phyloP scores from a whole-genome alignment of 2,113 vertebrate species.

The Nothoprocta pentlandii region DNA sequence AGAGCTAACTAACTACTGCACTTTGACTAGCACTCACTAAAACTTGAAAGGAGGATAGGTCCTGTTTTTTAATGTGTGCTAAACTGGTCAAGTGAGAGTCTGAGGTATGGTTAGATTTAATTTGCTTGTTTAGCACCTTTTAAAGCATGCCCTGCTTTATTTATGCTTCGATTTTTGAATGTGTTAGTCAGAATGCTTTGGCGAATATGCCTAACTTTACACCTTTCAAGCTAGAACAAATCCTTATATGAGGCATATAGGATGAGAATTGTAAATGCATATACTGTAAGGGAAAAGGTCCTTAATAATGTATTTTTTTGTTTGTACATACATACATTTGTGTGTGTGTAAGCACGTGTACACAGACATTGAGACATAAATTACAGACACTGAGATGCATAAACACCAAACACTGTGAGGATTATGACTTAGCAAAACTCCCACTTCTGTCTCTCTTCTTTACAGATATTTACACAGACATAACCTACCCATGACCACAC shows the following conservation, averaged over 20 bases:
- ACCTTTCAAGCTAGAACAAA: slow-evolving; percentile 29
- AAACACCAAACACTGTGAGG: neutral
- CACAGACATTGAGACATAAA: neutral
- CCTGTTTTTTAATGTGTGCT: slow-evolving; percentile 35
- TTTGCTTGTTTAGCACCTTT: slow-evolving; percentile 61
- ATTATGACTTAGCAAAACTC: neutral
- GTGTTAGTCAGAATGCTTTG: slow-evolving; percentile 30
- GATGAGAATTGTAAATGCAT: neutral
- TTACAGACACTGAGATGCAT: neutral
- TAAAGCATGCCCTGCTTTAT: slow-evolving; percentile 52
- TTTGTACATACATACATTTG: neutral
- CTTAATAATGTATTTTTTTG: neutral
- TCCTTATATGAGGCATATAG: neutral
- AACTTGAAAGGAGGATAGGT: slow-evolving; percentile 40
- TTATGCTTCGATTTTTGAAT: slow-evolving; percentile 20
- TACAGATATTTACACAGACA: neutral
- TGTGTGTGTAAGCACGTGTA: too few species aligned
- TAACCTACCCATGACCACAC: neutral
- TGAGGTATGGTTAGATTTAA: slow-evolving; percentile 49
- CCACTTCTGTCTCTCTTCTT: neutral
- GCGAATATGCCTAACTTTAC: slow-evolving; percentile 25
- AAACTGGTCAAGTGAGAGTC: slow-evolving; percentile 50
- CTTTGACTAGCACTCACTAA: slow-evolving; percentile 41
- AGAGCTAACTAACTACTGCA: neutral
- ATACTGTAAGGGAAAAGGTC: neutral